Evolutionary conservation across 2,113 vertebrate species (phyloP).

Genomic region (Sylvia atricapilla): DNA sequence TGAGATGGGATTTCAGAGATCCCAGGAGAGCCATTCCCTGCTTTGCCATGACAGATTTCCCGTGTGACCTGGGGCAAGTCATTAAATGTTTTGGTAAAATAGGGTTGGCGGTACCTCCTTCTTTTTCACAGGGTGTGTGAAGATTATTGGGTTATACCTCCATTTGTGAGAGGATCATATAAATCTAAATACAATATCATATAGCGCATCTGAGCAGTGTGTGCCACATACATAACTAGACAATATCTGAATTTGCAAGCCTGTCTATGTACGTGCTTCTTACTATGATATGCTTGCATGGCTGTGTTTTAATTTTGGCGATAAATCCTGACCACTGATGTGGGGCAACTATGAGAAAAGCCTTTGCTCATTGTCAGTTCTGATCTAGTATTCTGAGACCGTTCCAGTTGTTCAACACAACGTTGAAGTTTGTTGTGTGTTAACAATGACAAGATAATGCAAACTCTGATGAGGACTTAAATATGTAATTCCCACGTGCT

Average conservation of each 20-base stretch:
- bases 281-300: accelerated
- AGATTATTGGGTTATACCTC: neutral
- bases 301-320: neutral
- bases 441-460: neutral
- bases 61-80: neutral
- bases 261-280: accelerated
- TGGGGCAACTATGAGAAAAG: neutral
- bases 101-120: neutral
- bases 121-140: neutral
- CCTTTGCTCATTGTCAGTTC: accelerated
- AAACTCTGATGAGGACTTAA: neutral
- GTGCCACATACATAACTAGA: accelerated
- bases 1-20: neutral
- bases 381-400: accelerated
- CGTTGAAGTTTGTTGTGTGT: neutral
- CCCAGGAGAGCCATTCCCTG: neutral
- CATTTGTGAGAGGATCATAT: neutral
- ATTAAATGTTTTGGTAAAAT: neutral
- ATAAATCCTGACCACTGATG: neutral
- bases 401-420: neutral
- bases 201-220: accelerated
- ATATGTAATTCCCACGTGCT: neutral
- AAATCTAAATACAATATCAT: neutral
- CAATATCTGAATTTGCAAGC: neutral
- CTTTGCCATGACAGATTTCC: neutral